Conservation (phyloP, 2,113 vertebrate genomes). For the Nycticryphes semicollaris region DNA sequence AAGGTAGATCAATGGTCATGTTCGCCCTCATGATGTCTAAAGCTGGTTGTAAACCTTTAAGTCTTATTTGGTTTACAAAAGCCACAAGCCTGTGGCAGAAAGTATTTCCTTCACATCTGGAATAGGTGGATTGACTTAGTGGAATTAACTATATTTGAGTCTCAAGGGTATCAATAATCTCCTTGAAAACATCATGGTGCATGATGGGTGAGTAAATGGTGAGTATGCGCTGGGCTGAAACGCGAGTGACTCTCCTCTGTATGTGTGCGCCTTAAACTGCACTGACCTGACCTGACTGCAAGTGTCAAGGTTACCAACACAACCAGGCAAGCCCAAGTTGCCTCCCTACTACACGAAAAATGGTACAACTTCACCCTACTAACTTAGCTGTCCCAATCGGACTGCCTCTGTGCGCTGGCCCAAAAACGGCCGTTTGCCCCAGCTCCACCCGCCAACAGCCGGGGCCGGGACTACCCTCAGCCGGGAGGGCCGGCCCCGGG, state of each 20-base stretch:
- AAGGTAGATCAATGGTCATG: rapidly evolving
- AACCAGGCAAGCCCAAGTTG: rapidly evolving
- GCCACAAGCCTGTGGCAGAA: background rate
- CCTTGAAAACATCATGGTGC: background rate
- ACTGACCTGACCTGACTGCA: background rate
- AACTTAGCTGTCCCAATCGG: rapidly evolving
- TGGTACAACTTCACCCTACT: rapidly evolving
- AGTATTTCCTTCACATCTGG: background rate
- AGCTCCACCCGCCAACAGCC: rapidly evolving
- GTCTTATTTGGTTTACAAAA: background rate
- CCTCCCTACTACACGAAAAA: rapidly evolving
- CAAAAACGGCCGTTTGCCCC: rapidly evolving
- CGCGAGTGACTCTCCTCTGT: background rate
- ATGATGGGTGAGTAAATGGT: no score
- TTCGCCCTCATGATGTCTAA: no score
- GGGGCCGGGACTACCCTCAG: rapidly evolving
- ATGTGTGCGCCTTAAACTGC: rapidly evolving
- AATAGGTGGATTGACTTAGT: background rate
- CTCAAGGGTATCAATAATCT: background rate
- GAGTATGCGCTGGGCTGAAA: no score
- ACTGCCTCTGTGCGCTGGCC: rapidly evolving
- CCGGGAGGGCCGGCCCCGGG: no score
- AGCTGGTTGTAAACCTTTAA: background rate
- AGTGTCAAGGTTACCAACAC: rapidly evolving
- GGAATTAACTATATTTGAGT: background rate